Base-by-base conservation (phyloP, 2,797 vertebrate genomes). In the Periparus ater region DNA sequence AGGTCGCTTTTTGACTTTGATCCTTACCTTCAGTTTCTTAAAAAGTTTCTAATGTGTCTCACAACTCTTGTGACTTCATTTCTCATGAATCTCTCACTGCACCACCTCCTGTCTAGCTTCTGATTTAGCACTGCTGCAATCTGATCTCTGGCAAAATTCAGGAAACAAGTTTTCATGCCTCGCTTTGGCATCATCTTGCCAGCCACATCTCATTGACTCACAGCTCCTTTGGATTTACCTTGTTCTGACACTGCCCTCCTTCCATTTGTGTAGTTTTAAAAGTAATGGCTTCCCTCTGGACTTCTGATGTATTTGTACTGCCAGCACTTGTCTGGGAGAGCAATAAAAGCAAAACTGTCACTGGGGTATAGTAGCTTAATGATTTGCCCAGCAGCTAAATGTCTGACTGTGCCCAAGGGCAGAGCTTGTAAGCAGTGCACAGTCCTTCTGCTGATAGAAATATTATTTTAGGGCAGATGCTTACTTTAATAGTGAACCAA, bases 131-230 rank as follows among this genome's bases (percentile, higher is more conserved):
- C 55, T 57, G 21, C 51, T 80, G 13, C 23, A 19, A 14, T 73
- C 51, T 68, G 25, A n/a, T 72, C 9, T 65, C n/a, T 63, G 44
- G 21, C 21, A 91, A 65, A 68, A 70, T 65, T 86, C 12, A 50
- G 58, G 17, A 80, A 67, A 13, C 13, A 20, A 11, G 9, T 78
- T 93, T 88, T 58, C 32, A 4, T 61, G 19, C 17, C 34, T 78
- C 26, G 5, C 34, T 77, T 22, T 7, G 65, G 26, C 66, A 92
- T 45, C 13, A 17, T 62, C 44, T 79, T 79, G 17, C 55, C 42
- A 76, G 9, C 17, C 5, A 34, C 0, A 0, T 84, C 34, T 81
- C 50, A 9, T 2, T 38, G 19, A 63, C 1, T 1, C 11, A 70
- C 58, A 77, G 3, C 50, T 81, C 27, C 23, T 77, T 70, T 26